Evolutionary conservation across 2,113 vertebrate species (phyloP), one percentile per base, ranked within the genome.

Genomic region (Cygnus atratus): DNA sequence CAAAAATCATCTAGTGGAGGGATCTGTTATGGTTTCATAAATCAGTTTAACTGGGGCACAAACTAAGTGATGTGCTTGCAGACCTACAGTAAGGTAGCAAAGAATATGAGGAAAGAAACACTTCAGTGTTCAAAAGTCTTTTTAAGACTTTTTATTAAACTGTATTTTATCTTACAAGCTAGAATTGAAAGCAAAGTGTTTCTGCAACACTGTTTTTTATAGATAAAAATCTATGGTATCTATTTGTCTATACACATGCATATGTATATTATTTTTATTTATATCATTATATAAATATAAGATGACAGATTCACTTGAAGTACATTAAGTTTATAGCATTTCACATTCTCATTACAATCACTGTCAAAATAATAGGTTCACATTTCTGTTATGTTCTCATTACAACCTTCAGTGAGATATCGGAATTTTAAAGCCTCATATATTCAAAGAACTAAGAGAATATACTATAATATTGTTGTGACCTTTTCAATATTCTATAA

Each of bases 401-500:
- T 98, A 96, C 46, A 89, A 85, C 50, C 65, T 94, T 95, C 90
- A 95, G 93, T 84, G 85, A 95, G 74, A 92, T 82, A 89, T 24
- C 81, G 61, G 86, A 97, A 96, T 97, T 97, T 97, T 97, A 97
- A 95, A 97, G 86, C 57, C 77, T 94, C 67, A 62, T 95, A 88
- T 92, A 96, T 96, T 95, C 73, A 96, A 94, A 96, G 79, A 97
- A 97, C 95, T 97, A 95, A 63, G 79, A 59, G 70, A 74, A 83
- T 59, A 39, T 54, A 48, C 29, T 87, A 61, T 73, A 94, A 61
- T 73, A 94, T 88, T 82, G 83, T 67, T 46, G 35, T 98, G 96
- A 98, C 95, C 97, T 98, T 98, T 98, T 97, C 93, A 97, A 26
- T 97, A 97, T 95, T 97, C 94, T 74, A 77, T 61, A 94, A 93